phyloP scores from a whole-genome alignment of 2,113 vertebrate species.

The Baryphthengus martii region DNA sequence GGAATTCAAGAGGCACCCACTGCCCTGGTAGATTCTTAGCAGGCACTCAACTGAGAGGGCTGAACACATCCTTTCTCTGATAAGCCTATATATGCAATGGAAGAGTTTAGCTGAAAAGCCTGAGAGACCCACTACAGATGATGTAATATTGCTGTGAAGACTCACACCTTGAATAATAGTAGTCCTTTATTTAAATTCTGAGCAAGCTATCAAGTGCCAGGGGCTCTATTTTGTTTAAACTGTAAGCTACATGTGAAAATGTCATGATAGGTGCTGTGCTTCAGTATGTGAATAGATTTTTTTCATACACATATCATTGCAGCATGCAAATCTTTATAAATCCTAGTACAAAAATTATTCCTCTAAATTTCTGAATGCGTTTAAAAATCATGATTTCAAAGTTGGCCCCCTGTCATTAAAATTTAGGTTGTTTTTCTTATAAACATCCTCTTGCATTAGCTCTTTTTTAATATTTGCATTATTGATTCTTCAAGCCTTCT shows the following conservation, averaged over 20 bases:
- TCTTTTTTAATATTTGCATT: constrained; percentile 7
- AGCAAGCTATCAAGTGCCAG: not conserved
- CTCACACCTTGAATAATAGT: not conserved
- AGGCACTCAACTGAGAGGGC: not conserved
- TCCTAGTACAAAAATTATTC: not conserved
- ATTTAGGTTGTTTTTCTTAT: not conserved
- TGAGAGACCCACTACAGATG: not conserved
- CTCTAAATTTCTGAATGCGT: not conserved
- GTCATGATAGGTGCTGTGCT: not conserved
- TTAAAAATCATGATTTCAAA: not conserved
- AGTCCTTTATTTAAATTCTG: not conserved
- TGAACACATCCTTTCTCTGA: not conserved
- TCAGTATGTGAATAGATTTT: not conserved
- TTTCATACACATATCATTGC: not conserved
- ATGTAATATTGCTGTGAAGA: not conserved
- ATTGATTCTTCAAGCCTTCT: constrained; percentile 19
- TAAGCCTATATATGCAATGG: not conserved
- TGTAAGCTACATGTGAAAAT: not conserved
- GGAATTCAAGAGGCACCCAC: not conserved
- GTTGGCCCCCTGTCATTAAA: not conserved
- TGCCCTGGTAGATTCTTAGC: not conserved
- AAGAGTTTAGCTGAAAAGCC: not conserved
- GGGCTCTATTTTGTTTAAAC: not conserved
- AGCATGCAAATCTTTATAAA: not conserved
- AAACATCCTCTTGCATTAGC: not conserved